Base-by-base conservation (phyloP, 1,140 invertebrate species). In the Aphelenchoides besseyi region DNA sequence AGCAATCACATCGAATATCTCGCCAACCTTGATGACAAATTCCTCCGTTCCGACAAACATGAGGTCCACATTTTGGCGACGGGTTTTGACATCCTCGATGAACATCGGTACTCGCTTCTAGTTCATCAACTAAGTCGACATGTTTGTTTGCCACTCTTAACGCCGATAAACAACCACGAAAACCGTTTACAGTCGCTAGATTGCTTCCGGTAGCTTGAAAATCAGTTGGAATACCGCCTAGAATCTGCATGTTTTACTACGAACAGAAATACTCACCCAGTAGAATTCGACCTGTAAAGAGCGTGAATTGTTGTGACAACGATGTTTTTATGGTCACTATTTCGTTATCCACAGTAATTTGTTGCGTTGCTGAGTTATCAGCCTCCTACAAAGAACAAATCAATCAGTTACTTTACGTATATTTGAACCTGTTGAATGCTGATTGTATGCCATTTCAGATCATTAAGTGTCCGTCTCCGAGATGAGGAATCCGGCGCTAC, bases 21-120 rank as follows among this genome's bases (percentile, higher is more conserved):
- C 66, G 74, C 80, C 80, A 82, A 12, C 74, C 71, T 63, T 82
- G 80, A 63, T 79, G 69, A 54, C 80, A 82, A 12, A 78, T 64
- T 18, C 79, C 79, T 35, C 72, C 68, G 59, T 81, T 73, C 26
- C 74, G 77, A 66, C 79, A 81, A 3, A 74, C 64, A 33, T 69
- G 55, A 12, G 76, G 71, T 9, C 64, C 55, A 59, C 79, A 80
- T 30, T 79, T 72, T 54, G 33, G 62, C 28, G 62, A 41, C 62
- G 62, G 26, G 32, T 23, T 66, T 29, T 32, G 30, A 68, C 73
- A 74, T 5, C 69, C 67, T 16, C 62, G 70, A 3, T 73, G 0
- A 2, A 74, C 64, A n/a, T 61, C 69, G 3, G 3, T 30, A 5
- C 12, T 28, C 16, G 18, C 18, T 0, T 59, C 12, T 30, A 5